Conservation (phyloP, 2,888 invertebrate species). For the Galerucella calmariensis region DNA sequence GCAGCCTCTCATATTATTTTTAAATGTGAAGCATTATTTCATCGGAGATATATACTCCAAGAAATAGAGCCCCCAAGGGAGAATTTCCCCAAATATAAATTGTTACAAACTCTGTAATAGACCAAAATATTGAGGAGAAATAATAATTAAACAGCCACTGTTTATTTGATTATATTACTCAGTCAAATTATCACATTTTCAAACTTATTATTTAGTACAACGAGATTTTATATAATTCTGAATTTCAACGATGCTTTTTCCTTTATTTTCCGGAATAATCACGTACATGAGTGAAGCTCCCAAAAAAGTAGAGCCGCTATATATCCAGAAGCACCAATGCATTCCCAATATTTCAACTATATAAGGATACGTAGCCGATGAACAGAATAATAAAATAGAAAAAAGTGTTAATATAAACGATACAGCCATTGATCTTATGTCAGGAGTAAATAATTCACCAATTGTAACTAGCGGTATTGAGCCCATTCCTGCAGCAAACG, state of each 20-base stretch:
- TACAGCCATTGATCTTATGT: conserved; percentile 75
- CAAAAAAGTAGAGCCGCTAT: conserved; percentile 1
- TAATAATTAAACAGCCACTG: no score
- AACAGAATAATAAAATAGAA: conserved; percentile 18
- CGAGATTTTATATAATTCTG: no score
- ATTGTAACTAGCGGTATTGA: conserved; percentile 83
- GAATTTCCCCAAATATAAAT: no score
- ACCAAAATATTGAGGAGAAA: no score
- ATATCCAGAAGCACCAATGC: conserved; percentile 17
- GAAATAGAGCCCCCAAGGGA: no score
- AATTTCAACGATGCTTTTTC: not conserved
- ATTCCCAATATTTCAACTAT: conserved; percentile 18
- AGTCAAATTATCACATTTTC: no score
- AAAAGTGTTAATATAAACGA: conserved; percentile 33
- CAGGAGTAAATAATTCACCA: conserved; percentile 82
- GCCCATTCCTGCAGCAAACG: conserved; percentile 77
- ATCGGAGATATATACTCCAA: no score
- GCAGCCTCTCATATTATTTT: no score
- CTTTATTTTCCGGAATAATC: conserved; percentile 19
- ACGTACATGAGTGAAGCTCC: conserved; percentile 8
- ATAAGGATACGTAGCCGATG: conserved; percentile 25
- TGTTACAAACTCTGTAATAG: no score
- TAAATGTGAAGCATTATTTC: no score
- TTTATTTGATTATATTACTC: no score
- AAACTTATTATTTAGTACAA: no score